phyloP scores from a whole-genome alignment of 2,797 vertebrate genomes.

The Okamejei kenojei region DNA sequence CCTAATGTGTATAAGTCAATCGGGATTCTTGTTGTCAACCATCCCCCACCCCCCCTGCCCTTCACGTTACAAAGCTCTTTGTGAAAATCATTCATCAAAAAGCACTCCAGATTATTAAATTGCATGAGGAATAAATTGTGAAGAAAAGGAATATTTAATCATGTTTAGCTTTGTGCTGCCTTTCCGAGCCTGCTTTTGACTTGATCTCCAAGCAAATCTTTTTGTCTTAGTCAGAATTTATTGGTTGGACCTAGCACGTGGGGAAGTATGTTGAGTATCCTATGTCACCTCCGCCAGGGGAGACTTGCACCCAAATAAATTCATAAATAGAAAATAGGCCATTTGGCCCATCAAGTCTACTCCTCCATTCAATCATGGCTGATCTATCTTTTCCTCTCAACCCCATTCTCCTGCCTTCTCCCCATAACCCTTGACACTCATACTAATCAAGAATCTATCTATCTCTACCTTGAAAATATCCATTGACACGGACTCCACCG shows the following conservation, averaged over 20 bases:
- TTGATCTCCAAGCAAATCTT: not conserved
- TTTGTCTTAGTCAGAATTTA: not conserved
- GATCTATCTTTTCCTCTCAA: too few relatives aligned
- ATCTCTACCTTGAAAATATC: too few relatives aligned
- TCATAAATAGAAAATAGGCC: too few relatives aligned
- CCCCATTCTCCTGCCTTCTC: too few relatives aligned
- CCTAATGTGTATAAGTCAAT: not conserved
- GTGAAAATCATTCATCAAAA: constrained; percentile 1
- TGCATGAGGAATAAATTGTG: not conserved
- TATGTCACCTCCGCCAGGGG: not conserved
- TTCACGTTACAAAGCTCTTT: not conserved
- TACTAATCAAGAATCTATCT: too few relatives aligned
- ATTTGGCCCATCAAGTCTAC: too few relatives aligned
- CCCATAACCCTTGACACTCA: too few relatives aligned
- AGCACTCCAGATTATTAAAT: not conserved
- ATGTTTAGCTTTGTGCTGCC: not conserved
- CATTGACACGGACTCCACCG: too few relatives aligned
- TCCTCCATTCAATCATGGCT: too few relatives aligned
- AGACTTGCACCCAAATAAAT: not conserved
- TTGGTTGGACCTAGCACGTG: not conserved
- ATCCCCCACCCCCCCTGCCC: not conserved
- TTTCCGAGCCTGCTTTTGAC: not conserved
- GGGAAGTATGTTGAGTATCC: not conserved
- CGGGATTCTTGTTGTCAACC: constrained; percentile 1
- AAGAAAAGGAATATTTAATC: too few relatives aligned